Base-by-base conservation (phyloP, 2,888 invertebrate genomes). In the Sycophila texana region DNA sequence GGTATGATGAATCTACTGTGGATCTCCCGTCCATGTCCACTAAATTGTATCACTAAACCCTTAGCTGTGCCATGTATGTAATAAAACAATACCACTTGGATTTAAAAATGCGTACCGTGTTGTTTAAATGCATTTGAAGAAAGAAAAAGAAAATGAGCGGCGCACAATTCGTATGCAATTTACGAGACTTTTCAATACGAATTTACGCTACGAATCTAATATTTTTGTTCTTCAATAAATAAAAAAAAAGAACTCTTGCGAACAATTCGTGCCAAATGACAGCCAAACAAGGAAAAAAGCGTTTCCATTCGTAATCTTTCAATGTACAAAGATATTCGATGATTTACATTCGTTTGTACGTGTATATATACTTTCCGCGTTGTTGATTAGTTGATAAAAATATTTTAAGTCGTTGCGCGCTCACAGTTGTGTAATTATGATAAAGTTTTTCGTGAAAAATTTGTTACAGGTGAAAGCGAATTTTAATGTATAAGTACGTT, bases 21-120 rank as follows among this genome's bases (percentile, higher is more conserved):
- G 51, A 39, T 72, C 39, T 61, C 55, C 71, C 77, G 71, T 77
- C 77, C 71, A 58, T 70, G 61, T 70, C 20, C 30, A 14, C 57
- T n/a, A 49, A n/a, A 63, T 13, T 12, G 57, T 22, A 70, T 20
- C 14, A 20, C 22, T 26, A 60, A n/a, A 18, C 13, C 20, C 2
- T 20, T 10, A 10, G 20, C 1, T 20, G 20, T 57, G 18, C 18
- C 39, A 10, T 57, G 47, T 39, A 39, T 63, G 39, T 58, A 63
- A 55, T 53, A 63, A 26, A 61, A 26, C 39, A 51, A 51, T 55
- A 13, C 60, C 71, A n/a, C 53, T 12, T 63, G 63, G 16, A 73
- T 63, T 73, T 39, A 49, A 22, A n/a, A 12, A 53, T 65, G 47
- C 58, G 58, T 58, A 13, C 47, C 47, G n/a, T 58, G 70, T 70